Percentiles rank a stretch among this genome's conserved stretches.
Conservation (phyloP, 30 jellyfish, hydroid and myxozoan species). For the Aurelia aurita region DNA sequence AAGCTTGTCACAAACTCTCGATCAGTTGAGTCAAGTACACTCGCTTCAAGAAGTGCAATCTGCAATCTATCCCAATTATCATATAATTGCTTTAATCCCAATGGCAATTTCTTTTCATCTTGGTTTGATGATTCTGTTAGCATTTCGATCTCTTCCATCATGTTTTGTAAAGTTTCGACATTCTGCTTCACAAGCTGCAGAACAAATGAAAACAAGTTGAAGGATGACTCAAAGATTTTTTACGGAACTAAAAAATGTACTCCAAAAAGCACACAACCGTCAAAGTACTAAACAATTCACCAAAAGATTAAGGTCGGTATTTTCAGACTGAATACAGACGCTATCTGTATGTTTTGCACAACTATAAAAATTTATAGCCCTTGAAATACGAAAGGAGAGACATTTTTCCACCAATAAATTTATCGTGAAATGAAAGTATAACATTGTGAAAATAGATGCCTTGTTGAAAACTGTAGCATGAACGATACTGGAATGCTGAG, state of each 20-base stretch:
- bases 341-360: no score
- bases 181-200: conserved; percentile 49
- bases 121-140: conserved; percentile 22
- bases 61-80: conserved; percentile 60
- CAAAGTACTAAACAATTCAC: no score
- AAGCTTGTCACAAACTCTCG: conserved; percentile 5
- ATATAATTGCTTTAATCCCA: neutral
- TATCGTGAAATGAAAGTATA: neutral
- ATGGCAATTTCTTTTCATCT: neutral
- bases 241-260: no score
- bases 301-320: no score
- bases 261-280: no score
- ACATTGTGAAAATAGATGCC: no score
- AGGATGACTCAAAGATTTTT: no score
- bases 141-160: conserved; percentile 47
- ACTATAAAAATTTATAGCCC: no score
- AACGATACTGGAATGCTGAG: no score
- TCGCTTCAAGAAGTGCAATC: conserved; percentile 50
- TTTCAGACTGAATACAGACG: no score
- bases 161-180: conserved; percentile 16
- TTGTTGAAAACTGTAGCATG: neutral
- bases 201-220: no score
- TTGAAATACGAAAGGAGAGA: neutral
- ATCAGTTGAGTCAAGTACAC: conserved; percentile 54
- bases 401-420: neutral